Evolutionary conservation across 2,797 vertebrate genomes (phyloP).

Genomic region (Catamblyrhynchus diadema): DNA sequence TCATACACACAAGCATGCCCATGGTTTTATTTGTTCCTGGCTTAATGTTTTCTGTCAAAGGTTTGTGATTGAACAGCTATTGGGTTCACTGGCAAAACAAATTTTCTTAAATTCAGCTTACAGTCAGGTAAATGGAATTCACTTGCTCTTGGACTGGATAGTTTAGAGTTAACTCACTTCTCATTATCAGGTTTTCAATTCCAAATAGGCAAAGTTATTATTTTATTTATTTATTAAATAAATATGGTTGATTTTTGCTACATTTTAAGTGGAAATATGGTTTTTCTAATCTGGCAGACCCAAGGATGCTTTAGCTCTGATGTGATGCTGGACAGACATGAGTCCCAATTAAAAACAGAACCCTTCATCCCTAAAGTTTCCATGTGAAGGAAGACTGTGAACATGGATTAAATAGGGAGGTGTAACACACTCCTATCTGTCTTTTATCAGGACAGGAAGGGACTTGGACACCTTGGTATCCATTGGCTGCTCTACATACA

Average conservation of each 20-base stretch:
- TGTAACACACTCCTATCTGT: neutral
- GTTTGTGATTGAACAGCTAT: neutral
- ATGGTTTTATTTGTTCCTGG: neutral
- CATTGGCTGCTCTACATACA: neutral
- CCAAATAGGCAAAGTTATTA: neutral
- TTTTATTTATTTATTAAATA: neutral
- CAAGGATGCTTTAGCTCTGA: neutral
- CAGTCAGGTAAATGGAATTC: neutral
- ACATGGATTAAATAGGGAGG: neutral
- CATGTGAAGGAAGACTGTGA: neutral
- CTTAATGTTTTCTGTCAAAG: neutral
- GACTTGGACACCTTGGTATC: neutral
- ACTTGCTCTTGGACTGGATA: neutral
- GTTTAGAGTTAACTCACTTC: neutral
- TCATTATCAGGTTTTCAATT: neutral
- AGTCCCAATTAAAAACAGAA: neutral
- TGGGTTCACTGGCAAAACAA: neutral
- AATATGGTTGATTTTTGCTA: neutral
- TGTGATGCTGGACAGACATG: fast-evolving
- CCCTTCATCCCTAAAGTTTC: neutral
- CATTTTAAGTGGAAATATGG: neutral
- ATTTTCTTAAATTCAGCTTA: neutral
- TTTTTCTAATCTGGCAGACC: neutral
- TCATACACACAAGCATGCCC: fast-evolving
- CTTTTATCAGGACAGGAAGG: neutral